Base-by-base conservation (phyloP, 2,888 invertebrate genomes). In the Drosophila atroscutellata region DNA sequence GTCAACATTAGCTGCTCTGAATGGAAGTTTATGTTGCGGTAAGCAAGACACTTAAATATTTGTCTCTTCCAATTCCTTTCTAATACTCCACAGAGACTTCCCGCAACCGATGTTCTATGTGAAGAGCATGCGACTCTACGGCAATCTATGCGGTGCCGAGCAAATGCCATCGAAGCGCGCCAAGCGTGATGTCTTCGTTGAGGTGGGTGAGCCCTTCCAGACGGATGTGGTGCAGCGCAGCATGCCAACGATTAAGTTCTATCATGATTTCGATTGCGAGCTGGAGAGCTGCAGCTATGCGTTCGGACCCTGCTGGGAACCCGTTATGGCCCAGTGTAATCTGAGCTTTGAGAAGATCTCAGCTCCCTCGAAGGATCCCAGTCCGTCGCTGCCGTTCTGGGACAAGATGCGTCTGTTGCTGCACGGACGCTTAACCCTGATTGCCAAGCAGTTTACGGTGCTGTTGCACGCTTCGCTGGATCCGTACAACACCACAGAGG, bases 291-390 rank as follows among this genome's bases (percentile, higher is more conserved):
- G 96, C 91, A 96, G 97, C 91, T 97, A 98, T 92, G 98, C 99
- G 0, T 99, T 99, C 92, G 99, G 99, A 0, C 99, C 99, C 0
- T 99, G 99, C 92, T 99, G 99, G 99, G 99, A 99, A 91, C 99
- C 99, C 0, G 98, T 93, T 0, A 93, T 93, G 93, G 93, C 93
- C 13, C 93, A 93, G 62, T 93, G 93, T 60, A 93, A 93, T 90
- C 70, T 93, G 94, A 96, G 96, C 75, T 97, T 98, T 93, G 98
- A 98, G 90, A 97, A 97, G 92, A 97, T 97, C 20, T 95, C 96
- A 5, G 95, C 97, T 0, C 97, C 97, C 0, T 98, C 99, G 0
- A 94, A 96, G 67, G 99, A 99, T 94, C 99, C 99, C 0, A 98
- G 98, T 62, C 97, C 96, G 0, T 97, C 98, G 0, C 93, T 99